These are phyloP conservation scores for Pholis gunnellus DNA, from an alignment of 2,113 vertebrate genomes.

Conservation along the genomic window DNA sequence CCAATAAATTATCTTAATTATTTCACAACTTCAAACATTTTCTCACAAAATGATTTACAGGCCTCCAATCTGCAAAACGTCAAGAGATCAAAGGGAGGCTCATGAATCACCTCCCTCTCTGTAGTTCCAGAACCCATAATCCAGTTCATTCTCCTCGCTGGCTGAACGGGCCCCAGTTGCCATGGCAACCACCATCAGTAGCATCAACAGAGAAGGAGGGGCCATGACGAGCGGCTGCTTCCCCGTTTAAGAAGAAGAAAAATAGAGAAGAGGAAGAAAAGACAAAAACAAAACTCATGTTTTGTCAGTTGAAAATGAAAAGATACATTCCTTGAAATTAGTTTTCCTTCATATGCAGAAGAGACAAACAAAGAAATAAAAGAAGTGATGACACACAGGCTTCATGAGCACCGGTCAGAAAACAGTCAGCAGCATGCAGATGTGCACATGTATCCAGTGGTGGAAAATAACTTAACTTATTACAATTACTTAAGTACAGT, in stretches of 20 bases:
- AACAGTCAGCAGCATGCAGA: neutral
- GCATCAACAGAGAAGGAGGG: slow-evolving; percentile 62
- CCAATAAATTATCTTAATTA: slow-evolving; percentile 13
- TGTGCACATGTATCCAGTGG: slow-evolving; percentile 20
- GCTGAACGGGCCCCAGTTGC: slow-evolving; percentile 64
- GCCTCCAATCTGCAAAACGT: slow-evolving; percentile 7
- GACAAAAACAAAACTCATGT: neutral
- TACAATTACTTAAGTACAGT: neutral
- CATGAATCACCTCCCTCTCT: slow-evolving; percentile 85
- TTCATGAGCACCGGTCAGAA: neutral
- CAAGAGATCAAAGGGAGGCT: slow-evolving; percentile 38
- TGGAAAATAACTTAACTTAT: neutral
- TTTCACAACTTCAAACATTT: slow-evolving; percentile 36
- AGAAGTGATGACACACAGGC: neutral
- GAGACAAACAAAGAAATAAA: neutral
- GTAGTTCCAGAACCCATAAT: slow-evolving; percentile 86
- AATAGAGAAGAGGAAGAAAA: neutral
- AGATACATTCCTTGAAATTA: neutral
- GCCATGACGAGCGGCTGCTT: slow-evolving; percentile 60
- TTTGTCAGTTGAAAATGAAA: neutral
- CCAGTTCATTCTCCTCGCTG: slow-evolving; percentile 80
- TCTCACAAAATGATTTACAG: slow-evolving; percentile 41
- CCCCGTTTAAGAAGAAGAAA: slow-evolving; percentile 11
- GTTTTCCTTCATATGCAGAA: neutral
- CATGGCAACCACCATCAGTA: slow-evolving; percentile 68